Conservation (phyloP, 2,797 vertebrate species). For the Falco columbarius region DNA sequence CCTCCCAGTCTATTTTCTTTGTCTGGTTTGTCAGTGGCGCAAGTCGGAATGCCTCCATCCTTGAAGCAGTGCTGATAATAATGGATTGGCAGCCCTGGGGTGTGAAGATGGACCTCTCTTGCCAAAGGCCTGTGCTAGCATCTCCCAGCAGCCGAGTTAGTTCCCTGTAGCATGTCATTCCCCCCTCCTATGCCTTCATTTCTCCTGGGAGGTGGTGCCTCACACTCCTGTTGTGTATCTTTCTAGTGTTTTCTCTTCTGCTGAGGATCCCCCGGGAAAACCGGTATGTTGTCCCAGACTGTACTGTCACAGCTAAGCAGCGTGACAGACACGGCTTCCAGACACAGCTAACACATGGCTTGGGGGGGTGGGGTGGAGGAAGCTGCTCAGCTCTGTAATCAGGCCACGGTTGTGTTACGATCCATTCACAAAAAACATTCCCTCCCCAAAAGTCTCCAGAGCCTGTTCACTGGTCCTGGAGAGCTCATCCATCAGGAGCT, state of each 20-base stretch:
- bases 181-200: background rate
- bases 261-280: slow-evolving; percentile 11
- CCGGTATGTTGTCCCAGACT: slow-evolving; percentile 22
- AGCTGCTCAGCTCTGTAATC: slow-evolving; percentile 3
- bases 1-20: background rate
- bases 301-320: slow-evolving; percentile 22
- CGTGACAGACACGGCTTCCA: background rate
- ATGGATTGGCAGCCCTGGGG: background rate
- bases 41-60: background rate
- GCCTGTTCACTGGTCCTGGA: background rate
- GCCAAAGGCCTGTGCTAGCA: background rate
- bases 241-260: background rate
- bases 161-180: background rate
- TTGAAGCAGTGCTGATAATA: background rate
- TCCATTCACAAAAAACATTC: slow-evolving; percentile 38
- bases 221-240: background rate
- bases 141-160: background rate
- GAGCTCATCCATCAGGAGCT: background rate
- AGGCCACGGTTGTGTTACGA: background rate
- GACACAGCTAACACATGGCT: slow-evolving; percentile 27
- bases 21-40: background rate
- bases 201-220: background rate
- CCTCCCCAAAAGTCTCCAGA: background rate
- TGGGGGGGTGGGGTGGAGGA: background rate
- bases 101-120: background rate